Conservation (phyloP, 1,140 invertebrate species). For the Macrotrachela quadricornifera region DNA sequence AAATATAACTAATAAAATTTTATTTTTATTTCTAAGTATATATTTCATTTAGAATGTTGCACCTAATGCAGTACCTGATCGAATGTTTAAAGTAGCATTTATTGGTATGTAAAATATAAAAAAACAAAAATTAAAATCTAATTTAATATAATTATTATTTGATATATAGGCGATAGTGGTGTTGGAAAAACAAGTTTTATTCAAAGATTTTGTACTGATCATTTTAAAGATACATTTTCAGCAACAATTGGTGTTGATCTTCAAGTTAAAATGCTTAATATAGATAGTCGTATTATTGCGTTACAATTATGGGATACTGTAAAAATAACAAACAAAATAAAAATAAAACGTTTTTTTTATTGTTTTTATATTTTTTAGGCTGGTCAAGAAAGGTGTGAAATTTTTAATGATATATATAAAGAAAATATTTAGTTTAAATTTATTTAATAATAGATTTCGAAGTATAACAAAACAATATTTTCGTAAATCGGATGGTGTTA, state of each 20-base stretch:
- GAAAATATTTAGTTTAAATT: too few species aligned
- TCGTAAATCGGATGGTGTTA: constrained; percentile 44
- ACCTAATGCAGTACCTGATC: not conserved
- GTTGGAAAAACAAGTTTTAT: constrained; percentile 41
- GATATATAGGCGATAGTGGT: constrained; percentile 38
- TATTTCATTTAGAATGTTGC: not conserved
- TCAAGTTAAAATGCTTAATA: constrained; percentile 33
- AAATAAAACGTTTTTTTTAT: not conserved
- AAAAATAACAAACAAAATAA: constrained; percentile 35
- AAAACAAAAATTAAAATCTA: too few species aligned
- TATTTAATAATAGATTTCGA: too few species aligned
- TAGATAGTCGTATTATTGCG: constrained; percentile 31
- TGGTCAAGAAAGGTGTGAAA: constrained; percentile 8
- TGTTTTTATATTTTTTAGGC: not conserved
- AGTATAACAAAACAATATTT: constrained; percentile 48
- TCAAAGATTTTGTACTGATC: constrained; percentile 34
- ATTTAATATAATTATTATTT: not conserved
- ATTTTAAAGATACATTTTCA: constrained; percentile 34
- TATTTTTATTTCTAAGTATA: not conserved
- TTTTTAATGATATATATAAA: too few species aligned
- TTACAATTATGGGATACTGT: constrained; percentile 42
- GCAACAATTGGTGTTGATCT: constrained; percentile 42
- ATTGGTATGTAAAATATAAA: not conserved
- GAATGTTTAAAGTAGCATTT: constrained; percentile 9
- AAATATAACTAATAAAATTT: not conserved